Conservation (phyloP, 2,888 invertebrate genomes). For the Stenoptilia bipunctidactyla region DNA sequence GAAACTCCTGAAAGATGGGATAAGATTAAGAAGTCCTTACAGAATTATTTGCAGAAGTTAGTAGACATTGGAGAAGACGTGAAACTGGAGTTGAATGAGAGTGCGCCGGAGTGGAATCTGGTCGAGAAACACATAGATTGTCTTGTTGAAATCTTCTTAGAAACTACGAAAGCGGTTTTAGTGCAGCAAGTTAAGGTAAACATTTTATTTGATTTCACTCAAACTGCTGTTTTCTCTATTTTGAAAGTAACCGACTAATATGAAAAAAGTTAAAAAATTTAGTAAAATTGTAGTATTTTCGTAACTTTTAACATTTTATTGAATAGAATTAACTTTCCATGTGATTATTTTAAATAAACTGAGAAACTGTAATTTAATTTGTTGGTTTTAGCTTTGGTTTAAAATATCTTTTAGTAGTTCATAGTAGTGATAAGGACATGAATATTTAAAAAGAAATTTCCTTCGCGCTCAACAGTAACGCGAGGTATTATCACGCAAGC, state of each 20-base stretch:
- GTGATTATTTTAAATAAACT: no score
- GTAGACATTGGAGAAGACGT: slow-evolving; percentile 63
- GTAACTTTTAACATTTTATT: no score
- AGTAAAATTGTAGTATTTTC: neutral
- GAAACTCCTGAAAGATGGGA: slow-evolving; percentile 63
- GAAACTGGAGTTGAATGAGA: slow-evolving; percentile 58
- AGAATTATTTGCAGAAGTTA: slow-evolving; percentile 54
- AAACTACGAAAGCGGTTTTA: slow-evolving; percentile 69
- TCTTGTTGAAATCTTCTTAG: slow-evolving; percentile 66
- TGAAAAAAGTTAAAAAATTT: neutral
- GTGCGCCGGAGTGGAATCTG: slow-evolving; percentile 44
- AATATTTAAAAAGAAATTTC: no score
- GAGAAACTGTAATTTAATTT: no score
- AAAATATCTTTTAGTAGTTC: no score
- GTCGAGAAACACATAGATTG: slow-evolving; percentile 57
- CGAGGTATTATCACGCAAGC: no score
- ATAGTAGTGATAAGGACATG: no score
- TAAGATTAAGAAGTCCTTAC: slow-evolving; percentile 57
- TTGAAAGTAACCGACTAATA: neutral
- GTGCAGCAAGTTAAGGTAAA: slow-evolving; percentile 71
- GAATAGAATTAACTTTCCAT: no score
- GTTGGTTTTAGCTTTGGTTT: no score
- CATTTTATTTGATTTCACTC: neutral
- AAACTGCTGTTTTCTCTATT: neutral
- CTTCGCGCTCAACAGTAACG: no score